phyloP scores from a whole-genome alignment of 2,888 invertebrate genomes.

The Aporophyla lueneburgensis region DNA sequence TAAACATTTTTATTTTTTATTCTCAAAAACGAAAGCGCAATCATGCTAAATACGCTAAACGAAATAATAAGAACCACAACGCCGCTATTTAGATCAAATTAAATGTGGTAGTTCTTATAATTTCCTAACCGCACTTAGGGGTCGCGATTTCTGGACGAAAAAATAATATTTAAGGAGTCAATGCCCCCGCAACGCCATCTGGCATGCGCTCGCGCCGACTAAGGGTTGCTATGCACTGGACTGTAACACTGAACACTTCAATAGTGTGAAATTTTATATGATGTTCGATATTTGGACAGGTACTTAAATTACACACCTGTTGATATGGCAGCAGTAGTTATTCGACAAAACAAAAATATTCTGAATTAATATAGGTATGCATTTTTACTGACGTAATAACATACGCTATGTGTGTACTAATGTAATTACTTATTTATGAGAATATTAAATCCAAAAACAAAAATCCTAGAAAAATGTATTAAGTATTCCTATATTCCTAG shows the following conservation, averaged over 20 bases:
- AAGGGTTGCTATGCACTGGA: conserved; percentile 51
- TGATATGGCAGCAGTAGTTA: not conserved
- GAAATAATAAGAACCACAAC: conserved; percentile 71
- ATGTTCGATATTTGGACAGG: conserved; percentile 41
- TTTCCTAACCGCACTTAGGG: conserved; percentile 85
- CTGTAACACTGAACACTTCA: conserved; percentile 50
- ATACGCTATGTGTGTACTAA: not conserved
- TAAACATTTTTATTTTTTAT: conserved; percentile 27
- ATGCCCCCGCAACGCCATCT: conserved; percentile 86
- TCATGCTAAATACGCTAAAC: conserved; percentile 52
- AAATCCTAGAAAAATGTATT: not conserved
- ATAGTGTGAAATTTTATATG: conserved; percentile 38
- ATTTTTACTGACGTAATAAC: not conserved
- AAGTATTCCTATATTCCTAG: too few species aligned
- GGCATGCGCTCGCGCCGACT: conserved; percentile 80
- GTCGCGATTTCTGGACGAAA: conserved; percentile 82
- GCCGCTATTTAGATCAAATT: conserved; percentile 80
- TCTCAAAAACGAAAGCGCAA: conserved; percentile 50
- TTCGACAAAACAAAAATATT: not conserved
- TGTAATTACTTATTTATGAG: not conserved
- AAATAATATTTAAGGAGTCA: conserved; percentile 85
- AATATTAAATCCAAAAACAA: not conserved
- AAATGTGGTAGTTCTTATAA: conserved; percentile 77
- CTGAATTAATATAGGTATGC: not conserved
- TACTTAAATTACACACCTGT: conserved; percentile 33